These are phyloP conservation scores for Xylota segnis DNA, from an alignment of 2,888 invertebrate species.

Conservation along the genomic window DNA sequence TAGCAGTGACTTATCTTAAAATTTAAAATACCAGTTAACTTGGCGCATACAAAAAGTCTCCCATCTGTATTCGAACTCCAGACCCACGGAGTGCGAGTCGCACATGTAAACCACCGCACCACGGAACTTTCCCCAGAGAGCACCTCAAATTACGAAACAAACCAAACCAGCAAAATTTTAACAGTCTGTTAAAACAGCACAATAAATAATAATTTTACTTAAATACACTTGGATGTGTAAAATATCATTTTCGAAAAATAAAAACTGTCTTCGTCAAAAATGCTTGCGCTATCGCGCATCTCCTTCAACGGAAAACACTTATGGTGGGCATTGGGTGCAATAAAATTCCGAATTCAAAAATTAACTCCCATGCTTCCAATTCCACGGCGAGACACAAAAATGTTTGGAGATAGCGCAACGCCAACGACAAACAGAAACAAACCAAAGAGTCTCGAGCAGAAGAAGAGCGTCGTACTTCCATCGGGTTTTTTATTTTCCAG, in stretches of 20 bases:
- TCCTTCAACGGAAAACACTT: not conserved
- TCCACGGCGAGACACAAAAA: slow-evolving; percentile 7
- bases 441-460: slow-evolving; percentile 60
- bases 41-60: not conserved
- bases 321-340: not conserved
- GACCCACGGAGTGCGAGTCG: not conserved
- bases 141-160: not conserved
- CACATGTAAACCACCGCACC: not conserved
- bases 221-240: not conserved
- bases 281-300: too few species aligned
- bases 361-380: slow-evolving; percentile 45
- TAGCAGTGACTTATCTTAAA: too few species aligned
- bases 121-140: not conserved
- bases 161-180: not conserved
- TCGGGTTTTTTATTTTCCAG: slow-evolving; percentile 79
- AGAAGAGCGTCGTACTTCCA: slow-evolving; percentile 68
- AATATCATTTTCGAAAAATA: slow-evolving; percentile 1
- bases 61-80: not conserved
- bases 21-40: too few species aligned
- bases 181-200: not conserved
- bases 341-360: slow-evolving; percentile 19
- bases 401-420: slow-evolving; percentile 10
- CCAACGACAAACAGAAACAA: slow-evolving; percentile 23
- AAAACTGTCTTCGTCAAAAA: slow-evolving; percentile 1
- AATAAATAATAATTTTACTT: not conserved